Base-by-base conservation (phyloP, 2,888 invertebrate genomes). In the Trissolcus japonicus region DNA sequence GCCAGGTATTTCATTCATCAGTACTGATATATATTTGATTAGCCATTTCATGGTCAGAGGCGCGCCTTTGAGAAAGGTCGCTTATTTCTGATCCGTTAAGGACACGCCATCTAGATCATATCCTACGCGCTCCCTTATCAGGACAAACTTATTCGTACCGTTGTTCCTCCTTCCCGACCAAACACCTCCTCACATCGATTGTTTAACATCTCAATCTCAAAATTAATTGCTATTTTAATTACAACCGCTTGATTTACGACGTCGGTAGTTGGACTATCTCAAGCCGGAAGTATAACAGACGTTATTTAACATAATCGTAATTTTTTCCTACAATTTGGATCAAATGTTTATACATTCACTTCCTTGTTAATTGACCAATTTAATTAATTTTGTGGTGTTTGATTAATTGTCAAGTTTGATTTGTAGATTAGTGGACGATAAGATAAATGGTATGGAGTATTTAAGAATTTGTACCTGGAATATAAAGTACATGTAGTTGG, bases 1-100 rank as follows among this genome's bases (percentile, higher is more conserved):
- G 88, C 59, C 86, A 87, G 88, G 88, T 89, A 76, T 82, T 46
- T 54, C 19, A 46, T 35, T 35, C 46, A 46, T 46, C 16, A 46
- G 14, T 6, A 35, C 11, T 46, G 0, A 14, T 19, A 51, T 51
- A 14, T 19, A 51, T 51, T 51, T 17, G 6, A 51, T 19, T 14
- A 21, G 19, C 17, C 19, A 51, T 51, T 25, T 54, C 29, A 21
- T 25, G 35, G 35, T 11, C 35, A 35, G 35, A 35, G 35, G 11
- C 2, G 35, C 11, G 35, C 35, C 35, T 35, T 35, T 50, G 29
- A 76, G 69, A 76, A 71, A 76, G 71, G 63, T 40, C 43, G 35
- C 48, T 16, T 7, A 50, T 41, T 51, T 16, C 43, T 29, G n/a
- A 63, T 71, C 62, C 51, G 50, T 71, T 78, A 78, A 78, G 65